Base-by-base conservation (phyloP, 2,113 vertebrate genomes). In the Nansenia antarctica region DNA sequence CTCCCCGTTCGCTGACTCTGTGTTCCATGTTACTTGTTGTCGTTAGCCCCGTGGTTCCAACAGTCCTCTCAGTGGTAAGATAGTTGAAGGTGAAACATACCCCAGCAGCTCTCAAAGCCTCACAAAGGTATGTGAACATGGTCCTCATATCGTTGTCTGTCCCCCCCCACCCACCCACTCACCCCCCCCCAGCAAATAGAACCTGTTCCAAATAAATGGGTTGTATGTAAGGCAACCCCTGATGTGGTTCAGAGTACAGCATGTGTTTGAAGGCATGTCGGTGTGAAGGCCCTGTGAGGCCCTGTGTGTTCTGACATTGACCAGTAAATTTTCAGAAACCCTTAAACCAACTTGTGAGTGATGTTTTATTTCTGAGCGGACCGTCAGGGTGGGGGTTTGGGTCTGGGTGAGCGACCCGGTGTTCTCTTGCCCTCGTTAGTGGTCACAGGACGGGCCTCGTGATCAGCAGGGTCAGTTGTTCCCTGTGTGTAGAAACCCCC, bases 51-150 rank as follows among this genome's bases (percentile, higher is more conserved):
- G 57, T 62, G 37, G 22, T 68, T 53, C 27, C 24, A 32, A 65
- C 45, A 53, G 27, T 32, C 27, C 30, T 22, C 45, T 6, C 67
- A 47, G 29, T 62, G 73, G 63, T 62, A 71, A 75, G 71, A 61
- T 66, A 62, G n/a, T 68, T 24, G 64, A 32, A 39, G 26, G n/a
- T 62, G 7, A 35, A 66, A 37, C 32, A 34, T 35, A 24, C n/a
- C 34, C 53, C 39, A 61, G 2, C 42, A 53, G 27, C 61, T 45
- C 8, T 7, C 62, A 65, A 34, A 32, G 14, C 5, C 4, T 26
- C 18, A 29, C 29, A 9, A 65, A 53, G 22, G 27, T 8, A 53
- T 22, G 18, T 20, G 11, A 34, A 35, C 47, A 55, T 27, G 20
- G 53, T 55, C 53, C 45, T 49, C 0, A 20, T 49, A 20, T 20